Evolutionary conservation across 2,797 vertebrate genomes (phyloP), one percentile per base, ranked within the genome.

Genomic region (Scomberomorus guttatus): DNA sequence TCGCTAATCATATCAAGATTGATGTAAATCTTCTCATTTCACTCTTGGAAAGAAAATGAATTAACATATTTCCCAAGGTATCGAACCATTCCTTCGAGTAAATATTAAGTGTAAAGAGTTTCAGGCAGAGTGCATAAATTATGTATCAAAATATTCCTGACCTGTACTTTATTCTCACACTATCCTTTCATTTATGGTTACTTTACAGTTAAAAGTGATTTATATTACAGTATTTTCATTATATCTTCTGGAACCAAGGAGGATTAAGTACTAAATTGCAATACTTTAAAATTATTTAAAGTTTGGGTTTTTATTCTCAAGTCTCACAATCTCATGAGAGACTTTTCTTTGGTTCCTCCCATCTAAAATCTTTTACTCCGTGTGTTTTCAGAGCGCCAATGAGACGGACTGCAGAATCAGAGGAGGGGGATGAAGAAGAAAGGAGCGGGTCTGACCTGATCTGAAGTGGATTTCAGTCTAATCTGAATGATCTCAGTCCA

Each of bases 341-440:
- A 42, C 39, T 18, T 46, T 18, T 18, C 44, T 46, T 46, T 46
- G 46, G 2, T 50, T 20, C 46, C 13, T 42, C 39, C 3, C 12
- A 9, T 18, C 18, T 2, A 8, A 48, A 8, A 48, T 20, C 15
- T 48, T 48, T 48, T 2, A 3, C 12, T 42, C 39, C 1, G 62
- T 77, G 13, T 87, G 29, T 63, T 88, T 85, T 57, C 83, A 93
- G 90, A 91, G 10, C 3, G 2, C 37, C 7, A 24, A 73, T 32
- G 22, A 55, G 54, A 67, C 1, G 15, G 34, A 55, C 57, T 29
- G 44, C 25, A 73, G 58, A 54, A 52, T 56, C 39, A 11, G 63
- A 63, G 29, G n/a, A 50, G 9, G n/a, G 5, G 39, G 52, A 22
- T 3, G 13, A 52, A 76, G 61, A 69, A 32, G 61, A 79, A 56